These are phyloP conservation scores for Xestia c-nigrum DNA, from an alignment of 2,888 invertebrate genomes.

Conservation along the genomic window DNA sequence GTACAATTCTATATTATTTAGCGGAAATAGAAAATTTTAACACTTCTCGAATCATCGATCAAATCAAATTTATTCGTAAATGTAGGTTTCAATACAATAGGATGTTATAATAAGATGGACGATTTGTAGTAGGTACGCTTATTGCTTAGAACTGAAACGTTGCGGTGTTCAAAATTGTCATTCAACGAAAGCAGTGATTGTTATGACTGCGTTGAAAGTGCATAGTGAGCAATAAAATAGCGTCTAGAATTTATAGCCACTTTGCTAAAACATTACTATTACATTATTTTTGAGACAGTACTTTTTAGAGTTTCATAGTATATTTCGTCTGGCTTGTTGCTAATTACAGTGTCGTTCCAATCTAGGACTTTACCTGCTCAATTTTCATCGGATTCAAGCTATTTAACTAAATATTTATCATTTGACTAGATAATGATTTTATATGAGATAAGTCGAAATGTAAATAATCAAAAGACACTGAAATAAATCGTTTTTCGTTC, in stretches of 20 bases:
- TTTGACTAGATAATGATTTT: not conserved
- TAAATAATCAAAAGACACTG: not conserved
- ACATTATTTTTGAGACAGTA: not conserved
- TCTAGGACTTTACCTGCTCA: not conserved
- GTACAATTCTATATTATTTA: constrained; percentile 7
- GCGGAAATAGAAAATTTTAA: not conserved
- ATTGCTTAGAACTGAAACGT: constrained; percentile 3
- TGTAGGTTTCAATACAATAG: too few species aligned
- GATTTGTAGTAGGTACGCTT: constrained; percentile 12
- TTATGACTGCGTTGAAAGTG: constrained; percentile 34
- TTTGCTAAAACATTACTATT: not conserved
- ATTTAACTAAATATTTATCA: not conserved
- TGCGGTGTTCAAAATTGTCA: constrained; percentile 6
- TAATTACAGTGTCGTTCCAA: not conserved
- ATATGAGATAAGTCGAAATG: not conserved
- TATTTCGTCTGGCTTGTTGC: not conserved
- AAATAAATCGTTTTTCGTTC: too few species aligned
- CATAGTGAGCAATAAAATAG: constrained; percentile 30
- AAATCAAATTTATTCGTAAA: too few species aligned
- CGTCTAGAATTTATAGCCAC: constrained; percentile 23
- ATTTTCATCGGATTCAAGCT: constrained; percentile 3
- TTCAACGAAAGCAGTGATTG: constrained; percentile 30
- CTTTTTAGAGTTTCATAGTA: not conserved
- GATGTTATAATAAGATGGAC: too few species aligned
- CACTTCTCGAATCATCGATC: constrained; percentile 18